Evolutionary conservation across 1,140 invertebrate species (phyloP).

Genomic region (Zaprionus nigranus): DNA sequence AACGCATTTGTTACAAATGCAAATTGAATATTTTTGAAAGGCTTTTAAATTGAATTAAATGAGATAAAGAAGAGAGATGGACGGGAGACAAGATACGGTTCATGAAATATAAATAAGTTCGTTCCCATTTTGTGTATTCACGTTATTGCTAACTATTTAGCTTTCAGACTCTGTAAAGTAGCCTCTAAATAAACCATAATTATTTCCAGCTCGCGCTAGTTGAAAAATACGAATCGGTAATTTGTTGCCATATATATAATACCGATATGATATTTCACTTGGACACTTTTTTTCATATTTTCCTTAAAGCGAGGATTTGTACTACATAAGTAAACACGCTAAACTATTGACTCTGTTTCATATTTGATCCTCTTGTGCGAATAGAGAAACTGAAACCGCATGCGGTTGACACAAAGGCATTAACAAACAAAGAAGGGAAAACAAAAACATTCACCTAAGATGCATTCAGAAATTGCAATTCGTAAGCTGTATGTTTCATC

Average conservation of each 20-base stretch:
- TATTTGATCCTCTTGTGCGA: neutral
- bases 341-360: neutral
- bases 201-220: too few relatives aligned
- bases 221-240: too few relatives aligned
- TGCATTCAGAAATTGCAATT: constrained; percentile 30
- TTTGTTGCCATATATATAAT: too few relatives aligned
- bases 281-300: too few relatives aligned
- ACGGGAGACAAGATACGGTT: neutral
- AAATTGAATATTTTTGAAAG: constrained; percentile 9
- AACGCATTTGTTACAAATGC: constrained; percentile 18
- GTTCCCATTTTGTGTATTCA: neutral
- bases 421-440: neutral
- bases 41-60: constrained; percentile 27
- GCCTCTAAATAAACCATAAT: too few relatives aligned
- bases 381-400: neutral
- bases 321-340: neutral
- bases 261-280: too few relatives aligned
- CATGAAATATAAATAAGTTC: neutral
- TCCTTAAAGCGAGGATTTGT: neutral
- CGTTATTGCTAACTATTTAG: neutral
- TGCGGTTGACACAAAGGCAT: too few relatives aligned
- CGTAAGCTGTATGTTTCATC: constrained; percentile 18
- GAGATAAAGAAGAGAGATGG: neutral
- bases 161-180: neutral
- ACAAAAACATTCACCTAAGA: neutral